Evolutionary conservation across 2,113 vertebrate species (phyloP), one percentile per base, ranked within the genome.

Genomic region (Marcusenius ussheri): DNA sequence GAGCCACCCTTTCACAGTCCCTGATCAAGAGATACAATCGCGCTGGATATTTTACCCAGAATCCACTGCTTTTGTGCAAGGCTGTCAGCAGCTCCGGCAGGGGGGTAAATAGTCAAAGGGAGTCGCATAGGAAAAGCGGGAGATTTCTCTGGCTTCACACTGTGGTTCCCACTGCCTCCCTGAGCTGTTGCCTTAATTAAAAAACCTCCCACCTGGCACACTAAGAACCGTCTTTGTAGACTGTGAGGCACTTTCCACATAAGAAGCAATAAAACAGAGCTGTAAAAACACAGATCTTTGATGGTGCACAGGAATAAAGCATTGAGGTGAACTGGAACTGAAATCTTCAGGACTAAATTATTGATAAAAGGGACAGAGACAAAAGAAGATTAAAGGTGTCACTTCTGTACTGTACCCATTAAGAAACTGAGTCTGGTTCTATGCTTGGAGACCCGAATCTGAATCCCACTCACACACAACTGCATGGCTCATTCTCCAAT

Each of bases 131-230:
- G 70, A 39, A 53, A 53, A 89, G 27, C 9, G 62, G 42, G 84
- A 90, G 84, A 90, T 70, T 90, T 90, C 62, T 27, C 56, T 87
- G 58, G 89, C 58, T 74, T 90, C 83, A 87, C 58, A 13, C 84
- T 87, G 83, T 87, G 56, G 27, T 35, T 89, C 80, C 80, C 31
- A 11, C 35, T 53, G 77, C 2, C 51, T 83, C 70, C 74, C 49
- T 42, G 46, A 83, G 88, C 88, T 84, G 27, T n/a, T 24, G 80
- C 35, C 39, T 62, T 89, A 83, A 89, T 89, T 87, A 87, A 90
- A 90, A 66, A 84, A 39, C 56, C 83, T 51, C 56, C 83, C 47
- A 31, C 83, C 42, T 85, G 42, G 77, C 80, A 31, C 39, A 17
- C 35, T 42, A 11, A 58, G 62, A 74, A 49, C 21, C 70, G 10